phyloP scores from a whole-genome alignment of 2,113 vertebrate species.

The Pardalotus punctatus region DNA sequence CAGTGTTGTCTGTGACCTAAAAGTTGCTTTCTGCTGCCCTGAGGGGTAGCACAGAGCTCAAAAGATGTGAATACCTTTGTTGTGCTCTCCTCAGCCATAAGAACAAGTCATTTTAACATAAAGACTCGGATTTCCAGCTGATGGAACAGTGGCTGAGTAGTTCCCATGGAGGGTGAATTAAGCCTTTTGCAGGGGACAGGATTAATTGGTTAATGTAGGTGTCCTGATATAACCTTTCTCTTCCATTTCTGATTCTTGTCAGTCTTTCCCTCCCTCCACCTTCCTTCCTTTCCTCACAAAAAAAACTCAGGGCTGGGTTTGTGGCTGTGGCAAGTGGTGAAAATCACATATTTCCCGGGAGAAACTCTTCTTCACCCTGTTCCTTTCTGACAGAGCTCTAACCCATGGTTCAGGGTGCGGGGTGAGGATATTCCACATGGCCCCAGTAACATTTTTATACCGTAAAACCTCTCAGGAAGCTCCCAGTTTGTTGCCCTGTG shows the following conservation, averaged over 20 bases:
- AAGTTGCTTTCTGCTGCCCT: not conserved
- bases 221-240: not conserved
- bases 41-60: not conserved
- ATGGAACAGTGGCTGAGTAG: not conserved
- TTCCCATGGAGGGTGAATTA: not conserved
- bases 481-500: accelerated
- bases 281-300: not conserved
- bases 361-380: not conserved
- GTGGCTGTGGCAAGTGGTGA: not conserved
- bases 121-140: not conserved
- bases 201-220: not conserved
- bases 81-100: not conserved
- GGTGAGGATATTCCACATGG: not conserved
- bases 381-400: not conserved
- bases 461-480: not conserved
- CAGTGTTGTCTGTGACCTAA: not conserved
- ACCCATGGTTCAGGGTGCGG: not conserved
- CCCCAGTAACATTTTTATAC: not conserved
- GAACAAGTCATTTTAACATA: not conserved
- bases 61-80: not conserved
- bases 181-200: not conserved
- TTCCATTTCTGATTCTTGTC: not conserved
- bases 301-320: not conserved
- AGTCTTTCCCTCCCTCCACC: not conserved
- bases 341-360: not conserved